phyloP scores from a whole-genome alignment of 2,797 vertebrate genomes.

The Micromesistius poutassou region DNA sequence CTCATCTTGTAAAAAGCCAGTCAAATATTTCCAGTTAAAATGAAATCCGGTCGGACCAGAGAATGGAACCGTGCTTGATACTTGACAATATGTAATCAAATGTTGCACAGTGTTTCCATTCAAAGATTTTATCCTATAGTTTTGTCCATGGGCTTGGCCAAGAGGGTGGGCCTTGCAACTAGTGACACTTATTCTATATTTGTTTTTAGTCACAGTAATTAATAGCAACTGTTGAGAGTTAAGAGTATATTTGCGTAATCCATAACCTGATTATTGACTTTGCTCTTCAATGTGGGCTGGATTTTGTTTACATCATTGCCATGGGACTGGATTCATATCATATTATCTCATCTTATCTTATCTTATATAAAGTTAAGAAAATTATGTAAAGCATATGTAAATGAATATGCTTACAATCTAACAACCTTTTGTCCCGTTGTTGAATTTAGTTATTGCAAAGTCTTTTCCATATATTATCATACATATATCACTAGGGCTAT shows the following conservation, averaged over 20 bases:
- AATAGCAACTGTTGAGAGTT: background rate
- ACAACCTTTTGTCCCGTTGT: background rate
- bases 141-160: slow-evolving; percentile 31
- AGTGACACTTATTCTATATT: slow-evolving; percentile 27
- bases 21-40: background rate
- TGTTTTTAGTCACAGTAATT: slow-evolving; percentile 18
- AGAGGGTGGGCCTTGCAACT: slow-evolving; percentile 22
- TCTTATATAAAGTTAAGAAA: slow-evolving; percentile 17
- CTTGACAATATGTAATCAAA: background rate
- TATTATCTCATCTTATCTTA: slow-evolving; percentile 19
- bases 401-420: background rate
- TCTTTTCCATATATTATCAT: background rate
- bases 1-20: slow-evolving; percentile 33
- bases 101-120: background rate
- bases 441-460: background rate
- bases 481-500: background rate
- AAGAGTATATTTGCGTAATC: slow-evolving; percentile 22
- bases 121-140: slow-evolving; percentile 28
- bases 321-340: slow-evolving; percentile 2
- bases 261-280: slow-evolving; percentile 27
- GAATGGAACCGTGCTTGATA: background rate
- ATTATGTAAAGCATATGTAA: too few species aligned
- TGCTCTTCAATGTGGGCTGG: slow-evolving; percentile 3
- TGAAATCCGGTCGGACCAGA: background rate
- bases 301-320: slow-evolving; percentile 20